Conservation (phyloP, 2,797 vertebrate species). For the Paguma larvata region DNA sequence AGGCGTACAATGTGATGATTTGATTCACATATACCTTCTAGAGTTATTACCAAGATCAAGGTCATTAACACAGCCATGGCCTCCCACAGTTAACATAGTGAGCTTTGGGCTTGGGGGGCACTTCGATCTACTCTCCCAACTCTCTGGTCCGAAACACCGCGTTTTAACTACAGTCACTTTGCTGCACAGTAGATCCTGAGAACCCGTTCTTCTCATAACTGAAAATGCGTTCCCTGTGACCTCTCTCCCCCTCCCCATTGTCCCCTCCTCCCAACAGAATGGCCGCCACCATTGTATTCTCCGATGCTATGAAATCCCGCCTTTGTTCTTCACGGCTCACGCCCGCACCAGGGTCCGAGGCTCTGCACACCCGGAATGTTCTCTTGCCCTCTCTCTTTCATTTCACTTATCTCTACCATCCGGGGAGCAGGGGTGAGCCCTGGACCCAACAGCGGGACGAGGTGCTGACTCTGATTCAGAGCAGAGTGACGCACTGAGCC, state of each 20-base stretch:
- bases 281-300: not conserved
- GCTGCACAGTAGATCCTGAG: not conserved
- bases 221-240: not conserved
- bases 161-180: not conserved
- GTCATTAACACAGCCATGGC: not conserved
- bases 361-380: not conserved
- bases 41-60: not conserved
- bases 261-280: not conserved
- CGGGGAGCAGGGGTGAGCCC: constrained; percentile 77
- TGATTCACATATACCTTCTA: not conserved
- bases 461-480: constrained; percentile 84
- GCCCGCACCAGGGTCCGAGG: not conserved
- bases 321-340: not conserved
- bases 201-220: not conserved
- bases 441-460: constrained; percentile 83
- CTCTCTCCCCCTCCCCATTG: too few species aligned
- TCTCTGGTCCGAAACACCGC: not conserved
- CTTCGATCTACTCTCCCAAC: not conserved
- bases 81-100: not conserved
- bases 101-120: not conserved
- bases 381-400: not conserved
- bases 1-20: not conserved
- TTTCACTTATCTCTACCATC: not conserved
- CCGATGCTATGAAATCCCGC: not conserved
- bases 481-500: not conserved